These are phyloP conservation scores for Harpalus rufipes DNA, from an alignment of 2,888 invertebrate species.

Conservation along the genomic window DNA sequence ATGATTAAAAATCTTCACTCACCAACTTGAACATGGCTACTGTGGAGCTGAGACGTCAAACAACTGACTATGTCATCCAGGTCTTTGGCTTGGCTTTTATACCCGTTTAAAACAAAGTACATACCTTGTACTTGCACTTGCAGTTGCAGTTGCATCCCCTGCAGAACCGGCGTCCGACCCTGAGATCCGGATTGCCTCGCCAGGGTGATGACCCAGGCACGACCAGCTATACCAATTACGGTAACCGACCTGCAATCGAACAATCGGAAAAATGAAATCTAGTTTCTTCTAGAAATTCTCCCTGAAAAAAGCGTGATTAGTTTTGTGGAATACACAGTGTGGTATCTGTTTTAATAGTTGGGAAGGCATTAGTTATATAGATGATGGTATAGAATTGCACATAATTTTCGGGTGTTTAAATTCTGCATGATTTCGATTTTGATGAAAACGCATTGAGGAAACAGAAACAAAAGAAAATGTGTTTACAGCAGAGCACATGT, in stretches of 20 bases:
- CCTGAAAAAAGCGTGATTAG: background rate
- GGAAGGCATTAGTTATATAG: no score
- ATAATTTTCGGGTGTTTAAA: no score
- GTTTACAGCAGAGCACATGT: no score
- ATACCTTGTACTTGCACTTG: slow-evolving; percentile 52
- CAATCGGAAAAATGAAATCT: background rate
- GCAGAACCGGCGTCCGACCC: slow-evolving; percentile 37
- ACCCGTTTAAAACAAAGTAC: slow-evolving; percentile 57
- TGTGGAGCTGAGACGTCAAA: slow-evolving; percentile 33
- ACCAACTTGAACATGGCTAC: slow-evolving; percentile 64
- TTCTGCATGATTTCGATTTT: no score
- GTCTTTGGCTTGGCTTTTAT: slow-evolving; percentile 31
- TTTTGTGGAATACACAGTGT: no score
- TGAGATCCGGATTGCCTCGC: slow-evolving; percentile 52
- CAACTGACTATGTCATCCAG: slow-evolving; percentile 33
- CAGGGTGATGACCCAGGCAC: slow-evolving; percentile 32
- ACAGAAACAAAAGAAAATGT: no score
- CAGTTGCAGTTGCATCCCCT: slow-evolving; percentile 27
- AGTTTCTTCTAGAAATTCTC: background rate
- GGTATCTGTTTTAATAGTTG: no score
- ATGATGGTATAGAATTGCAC: no score
- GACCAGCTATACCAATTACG: slow-evolving; percentile 20
- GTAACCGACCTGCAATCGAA: slow-evolving; percentile 4
- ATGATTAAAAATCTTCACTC: slow-evolving; percentile 12
- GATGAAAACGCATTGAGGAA: no score